Evolutionary conservation across 2,888 invertebrate species (phyloP).

Genomic region (Lysandra coridon): DNA sequence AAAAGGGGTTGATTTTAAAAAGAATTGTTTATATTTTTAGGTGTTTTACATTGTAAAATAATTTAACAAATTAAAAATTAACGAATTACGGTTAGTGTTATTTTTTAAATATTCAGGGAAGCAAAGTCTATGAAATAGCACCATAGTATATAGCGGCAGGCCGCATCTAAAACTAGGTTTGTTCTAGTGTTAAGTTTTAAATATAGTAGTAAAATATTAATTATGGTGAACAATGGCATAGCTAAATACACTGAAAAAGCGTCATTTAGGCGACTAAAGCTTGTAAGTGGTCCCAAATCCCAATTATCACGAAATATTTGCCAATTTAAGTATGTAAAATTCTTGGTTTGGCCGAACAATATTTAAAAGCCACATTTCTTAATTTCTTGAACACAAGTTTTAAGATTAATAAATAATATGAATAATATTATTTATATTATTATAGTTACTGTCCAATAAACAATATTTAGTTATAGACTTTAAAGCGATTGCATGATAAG

Average conservation of each 20-base stretch:
- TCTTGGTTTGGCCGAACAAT: background rate
- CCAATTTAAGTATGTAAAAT: conserved; percentile 23
- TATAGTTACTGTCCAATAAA: background rate
- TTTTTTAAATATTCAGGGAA: conserved; percentile 25
- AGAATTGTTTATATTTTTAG: conserved; percentile 27
- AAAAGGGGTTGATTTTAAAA: conserved; percentile 12
- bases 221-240: background rate
- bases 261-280: background rate
- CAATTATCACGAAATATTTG: background rate
- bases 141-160: conserved; percentile 30
- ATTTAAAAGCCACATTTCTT: background rate
- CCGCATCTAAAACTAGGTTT: conserved; percentile 16
- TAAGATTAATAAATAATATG: no score
- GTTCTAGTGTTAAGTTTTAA: conserved; percentile 13
- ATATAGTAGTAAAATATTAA: conserved; percentile 9
- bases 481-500: background rate
- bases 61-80: conserved; percentile 19
- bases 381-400: no score
- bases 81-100: conserved; percentile 27
- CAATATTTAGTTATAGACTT: background rate
- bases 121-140: conserved; percentile 31
- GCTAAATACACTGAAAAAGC: background rate
- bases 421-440: background rate
- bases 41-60: conserved; percentile 28
- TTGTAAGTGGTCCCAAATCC: conserved; percentile 6